Conservation (phyloP, 2,888 invertebrate genomes). For the Crepidodera aurea region DNA sequence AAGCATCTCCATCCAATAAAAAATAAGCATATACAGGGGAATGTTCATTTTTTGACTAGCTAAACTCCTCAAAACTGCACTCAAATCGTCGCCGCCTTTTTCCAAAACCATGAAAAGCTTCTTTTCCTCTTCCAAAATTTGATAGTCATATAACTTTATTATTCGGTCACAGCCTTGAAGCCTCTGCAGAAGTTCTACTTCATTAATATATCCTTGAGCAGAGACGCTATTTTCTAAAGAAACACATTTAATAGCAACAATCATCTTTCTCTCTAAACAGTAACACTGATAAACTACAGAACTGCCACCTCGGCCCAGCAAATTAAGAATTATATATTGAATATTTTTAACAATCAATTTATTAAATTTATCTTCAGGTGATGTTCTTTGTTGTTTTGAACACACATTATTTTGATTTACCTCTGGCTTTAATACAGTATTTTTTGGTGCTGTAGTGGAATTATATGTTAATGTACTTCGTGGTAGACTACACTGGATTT, state of each 20-base stretch:
- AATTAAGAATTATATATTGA: conserved; percentile 76
- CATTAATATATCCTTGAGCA: conserved; percentile 85
- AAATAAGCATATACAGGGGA: conserved; percentile 79
- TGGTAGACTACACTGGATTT: conserved; percentile 37
- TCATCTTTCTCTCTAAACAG: conserved; percentile 65
- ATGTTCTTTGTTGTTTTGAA: conserved; percentile 19
- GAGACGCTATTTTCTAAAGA: conserved; percentile 77
- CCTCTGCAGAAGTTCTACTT: conserved; percentile 81
- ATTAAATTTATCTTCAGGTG: conserved; percentile 51
- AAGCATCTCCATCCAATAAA: conserved; percentile 95
- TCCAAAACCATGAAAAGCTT: conserved; percentile 89
- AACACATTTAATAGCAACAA: conserved; percentile 85
- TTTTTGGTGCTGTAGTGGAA: conserved; percentile 29
- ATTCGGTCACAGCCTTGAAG: conserved; percentile 85
- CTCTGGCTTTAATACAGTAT: conserved; percentile 12
- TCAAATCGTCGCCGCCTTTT: conserved; percentile 89
- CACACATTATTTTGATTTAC: conserved; percentile 24
- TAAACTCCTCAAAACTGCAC: conserved; percentile 72
- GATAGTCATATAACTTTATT: conserved; percentile 84
- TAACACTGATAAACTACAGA: conserved; percentile 83
- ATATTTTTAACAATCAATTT: conserved; percentile 73
- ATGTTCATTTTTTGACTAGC: conserved; percentile 62
- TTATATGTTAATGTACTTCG: conserved; percentile 36
- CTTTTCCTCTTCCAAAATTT: conserved; percentile 70
- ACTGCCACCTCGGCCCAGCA: conserved; percentile 89